Evolutionary conservation across 1,140 invertebrate genomes (phyloP), one percentile per base, ranked within the genome.

Genomic region (Temnothorax longispinosus): DNA sequence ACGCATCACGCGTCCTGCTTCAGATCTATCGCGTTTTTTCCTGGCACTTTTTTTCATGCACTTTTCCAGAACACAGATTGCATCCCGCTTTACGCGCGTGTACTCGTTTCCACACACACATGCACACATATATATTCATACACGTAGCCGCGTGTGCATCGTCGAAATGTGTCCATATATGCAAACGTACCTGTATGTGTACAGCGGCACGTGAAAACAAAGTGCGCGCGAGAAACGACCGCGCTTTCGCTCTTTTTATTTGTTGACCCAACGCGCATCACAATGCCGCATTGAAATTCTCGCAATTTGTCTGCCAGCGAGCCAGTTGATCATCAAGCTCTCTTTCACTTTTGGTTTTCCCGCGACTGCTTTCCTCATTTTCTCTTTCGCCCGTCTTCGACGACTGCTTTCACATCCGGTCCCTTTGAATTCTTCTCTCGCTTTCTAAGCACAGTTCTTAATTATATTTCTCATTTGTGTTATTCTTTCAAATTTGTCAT

Each of bases 261-360:
- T 90, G 85, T 89, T 86, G 78, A 82, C 56, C 35, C 65, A 32
- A 64, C 85, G 81, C 85, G 69, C 47, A 38, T 85, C 41, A 71
- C 74, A 35, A 86, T 86, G 56, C 58, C 67, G 85, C 89, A 90
- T 92, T 91, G 91, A 91, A 91, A 92, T 91, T 91, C 87, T 89
- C 74, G 64, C 88, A 86, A 89, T 91, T 91, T 91, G 85, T 92
- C 91, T 86, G 87, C 76, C 85, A 86, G 60, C 64, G 64, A 84
- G 52, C 62, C 69, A 84, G 80, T 82, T 69, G 88, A 81, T 89
- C 85, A 87, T 81, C 56, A 74, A 74, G 74, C 60, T 54, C 27
- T 74, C 75, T 60, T 35, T 32, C 21, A 7, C n/a, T 84, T 27
- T 87, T n/a, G 18, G 1, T 27, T 80, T 82, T 65, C 35, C 18